Base-by-base conservation (phyloP, 2,797 vertebrate genomes). In the Myotis planiceps region DNA sequence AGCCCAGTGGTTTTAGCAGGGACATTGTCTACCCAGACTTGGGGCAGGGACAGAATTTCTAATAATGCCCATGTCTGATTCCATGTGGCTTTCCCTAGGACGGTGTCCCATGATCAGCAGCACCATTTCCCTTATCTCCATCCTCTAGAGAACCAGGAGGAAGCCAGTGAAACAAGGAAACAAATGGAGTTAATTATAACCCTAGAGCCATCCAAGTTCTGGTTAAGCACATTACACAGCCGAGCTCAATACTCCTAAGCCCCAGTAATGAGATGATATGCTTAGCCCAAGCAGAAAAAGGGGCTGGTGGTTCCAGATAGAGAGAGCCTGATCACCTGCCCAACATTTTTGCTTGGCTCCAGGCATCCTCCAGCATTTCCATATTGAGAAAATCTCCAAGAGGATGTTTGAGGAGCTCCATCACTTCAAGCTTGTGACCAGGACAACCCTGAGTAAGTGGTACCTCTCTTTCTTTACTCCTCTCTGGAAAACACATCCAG, bases 391-490 rank as follows among this genome's bases (percentile, higher is more conserved):
- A 97, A 95, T 99, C 71, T 98, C 99, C 93, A 98, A 98, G 90
- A 98, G 96, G 90, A 98, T 99, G 97, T 99, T 99, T 97, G 98
- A 98, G 88, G 98, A 98, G 82, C 98, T 99, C 92, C 98, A 98
- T 93, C 98, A 99, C 94, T 99, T 99, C 98, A 99, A 98, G 95
- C 79, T 98, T 96, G 98, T 99, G 95, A 99, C 99, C 96, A 98
- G 98, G 82, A 99, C 98, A 72, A 99, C 99, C 8, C 90, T 98
- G 94, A 99, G 99, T 99, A 98, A 98, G 99, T 99, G 95, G 81
- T 83, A 93, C 51, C 87, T 60, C 74, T 27, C 42, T 94, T 80
- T 55, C 13, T 74, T 86, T 79, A 75, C 5, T 83, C 34, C 19
- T 80, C 32, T 1, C 18, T 92, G 34, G 80, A 86, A 93, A 93